phyloP scores from a whole-genome alignment of 23 tunicate species.

The Styela clava region DNA sequence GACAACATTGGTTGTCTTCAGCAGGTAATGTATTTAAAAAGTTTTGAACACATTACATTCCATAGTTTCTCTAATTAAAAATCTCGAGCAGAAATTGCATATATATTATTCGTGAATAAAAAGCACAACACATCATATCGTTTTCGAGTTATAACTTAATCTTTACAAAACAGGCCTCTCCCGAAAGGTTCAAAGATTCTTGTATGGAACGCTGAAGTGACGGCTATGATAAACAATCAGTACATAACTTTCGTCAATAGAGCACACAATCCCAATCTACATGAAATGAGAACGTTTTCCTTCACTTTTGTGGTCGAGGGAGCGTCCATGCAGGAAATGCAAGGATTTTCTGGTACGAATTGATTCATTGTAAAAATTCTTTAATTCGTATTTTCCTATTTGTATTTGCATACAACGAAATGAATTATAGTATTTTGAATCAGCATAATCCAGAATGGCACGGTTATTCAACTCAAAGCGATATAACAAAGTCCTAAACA shows the following conservation, averaged over 20 bases:
- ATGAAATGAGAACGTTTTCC: conserved; percentile 31
- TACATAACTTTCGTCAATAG: conserved; percentile 46
- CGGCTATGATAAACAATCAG: conserved; percentile 13
- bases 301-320: conserved; percentile 59
- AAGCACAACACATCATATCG: no score
- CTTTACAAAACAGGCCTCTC: conserved; percentile 35
- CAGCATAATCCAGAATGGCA: no score
- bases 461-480: no score
- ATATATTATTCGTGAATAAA: no score
- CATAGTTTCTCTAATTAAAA: background rate
- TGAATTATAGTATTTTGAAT: no score
- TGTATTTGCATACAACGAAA: background rate
- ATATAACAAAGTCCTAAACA: no score
- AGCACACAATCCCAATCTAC: conserved; percentile 43
- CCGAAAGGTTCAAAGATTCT: conserved; percentile 50
- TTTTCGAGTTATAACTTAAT: no score
- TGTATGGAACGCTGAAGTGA: conserved; percentile 67
- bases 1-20: conserved; percentile 57
- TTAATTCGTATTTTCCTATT: background rate
- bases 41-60: no score
- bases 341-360: conserved; percentile 71
- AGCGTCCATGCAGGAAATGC: conserved; percentile 44
- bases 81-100: background rate
- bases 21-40: conserved; percentile 60
- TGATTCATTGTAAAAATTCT: background rate